Evolutionary conservation across 1,140 invertebrate genomes (phyloP).

Genomic region (Anthonomus grandis): DNA sequence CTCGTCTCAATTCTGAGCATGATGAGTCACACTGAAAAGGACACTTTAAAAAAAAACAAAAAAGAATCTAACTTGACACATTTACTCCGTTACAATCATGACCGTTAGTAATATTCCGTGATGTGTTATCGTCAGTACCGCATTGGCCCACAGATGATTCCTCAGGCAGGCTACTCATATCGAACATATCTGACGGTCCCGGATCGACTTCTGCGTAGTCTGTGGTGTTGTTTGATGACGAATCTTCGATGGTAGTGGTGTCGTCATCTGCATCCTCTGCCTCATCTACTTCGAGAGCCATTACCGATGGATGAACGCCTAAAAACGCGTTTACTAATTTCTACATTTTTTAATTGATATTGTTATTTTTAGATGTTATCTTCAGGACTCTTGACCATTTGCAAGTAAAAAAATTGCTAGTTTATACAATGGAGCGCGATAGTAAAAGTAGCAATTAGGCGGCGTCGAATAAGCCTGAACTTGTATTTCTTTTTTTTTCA

Average conservation of each 20-base stretch:
- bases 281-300: constrained; percentile 40
- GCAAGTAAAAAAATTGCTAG: too few species aligned
- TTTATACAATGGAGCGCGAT: too few species aligned
- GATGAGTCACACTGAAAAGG: background rate
- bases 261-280: constrained; percentile 35
- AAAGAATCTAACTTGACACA: background rate
- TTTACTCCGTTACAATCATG: background rate
- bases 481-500: too few species aligned
- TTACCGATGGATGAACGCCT: constrained; percentile 44
- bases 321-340: constrained; percentile 15
- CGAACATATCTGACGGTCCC: constrained; percentile 19
- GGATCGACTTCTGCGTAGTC: constrained; percentile 30
- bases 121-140: background rate
- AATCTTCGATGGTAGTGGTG: constrained; percentile 19
- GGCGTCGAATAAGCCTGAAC: too few species aligned
- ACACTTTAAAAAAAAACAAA: background rate
- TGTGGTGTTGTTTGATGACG: constrained; percentile 22
- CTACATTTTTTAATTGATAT: too few species aligned
- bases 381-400: too few species aligned
- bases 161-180: constrained; percentile 28
- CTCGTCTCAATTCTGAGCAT: too few species aligned
- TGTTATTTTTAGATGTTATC: too few species aligned
- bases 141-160: constrained; percentile 9
- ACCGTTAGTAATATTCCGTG: background rate
- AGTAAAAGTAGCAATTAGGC: too few species aligned